Evolutionary conservation across 2,888 invertebrate species (phyloP), one percentile per base, ranked within the genome.

Genomic region (Fabriciana adippe): DNA sequence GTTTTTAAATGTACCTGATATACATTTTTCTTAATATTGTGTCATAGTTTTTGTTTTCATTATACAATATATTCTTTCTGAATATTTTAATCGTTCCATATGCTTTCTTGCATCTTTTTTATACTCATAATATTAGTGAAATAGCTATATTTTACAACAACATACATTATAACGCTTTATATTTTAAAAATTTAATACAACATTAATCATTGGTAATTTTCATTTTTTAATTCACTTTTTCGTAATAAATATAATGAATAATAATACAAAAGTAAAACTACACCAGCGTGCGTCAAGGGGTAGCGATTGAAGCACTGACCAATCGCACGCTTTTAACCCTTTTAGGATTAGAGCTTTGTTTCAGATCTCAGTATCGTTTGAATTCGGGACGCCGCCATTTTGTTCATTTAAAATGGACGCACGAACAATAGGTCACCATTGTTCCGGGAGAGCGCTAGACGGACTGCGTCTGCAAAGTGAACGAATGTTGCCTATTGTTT

Each of bases 371-470:
- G 83, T 85, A 83, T 72, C 75, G 73, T 73, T 74, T 86, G 87
- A 87, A 88, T 88, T 89, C 77, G 76, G 76, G 73, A 70, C 76
- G 79, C 83, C 84, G 92, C 92, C 92, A 92, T 92, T 90, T 92
- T 92, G 89, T 87, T 91, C 89, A 89, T 91, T 91, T 92, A 90
- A 90, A 91, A 92, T 90, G 90, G 92, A 91, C 92, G 90, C 76
- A 80, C 82, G 82, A 84, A 92, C 91, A 92, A 91, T 91, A 84
- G 88, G 74, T 74, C 73, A 76, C 88, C 82, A 89, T 91, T 92
- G 90, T 92, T 89, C 85, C 73, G 69, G 69, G 79, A 81, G 78
- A 78, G 83, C 81, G 81, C 81, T 82, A 81, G 83, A 82, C 83
- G 83, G 84, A 83, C 82, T 79, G 76, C 79, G 81, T 81, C 84